phyloP scores from a whole-genome alignment of 2,888 invertebrate species.

The Meloe dianella region DNA sequence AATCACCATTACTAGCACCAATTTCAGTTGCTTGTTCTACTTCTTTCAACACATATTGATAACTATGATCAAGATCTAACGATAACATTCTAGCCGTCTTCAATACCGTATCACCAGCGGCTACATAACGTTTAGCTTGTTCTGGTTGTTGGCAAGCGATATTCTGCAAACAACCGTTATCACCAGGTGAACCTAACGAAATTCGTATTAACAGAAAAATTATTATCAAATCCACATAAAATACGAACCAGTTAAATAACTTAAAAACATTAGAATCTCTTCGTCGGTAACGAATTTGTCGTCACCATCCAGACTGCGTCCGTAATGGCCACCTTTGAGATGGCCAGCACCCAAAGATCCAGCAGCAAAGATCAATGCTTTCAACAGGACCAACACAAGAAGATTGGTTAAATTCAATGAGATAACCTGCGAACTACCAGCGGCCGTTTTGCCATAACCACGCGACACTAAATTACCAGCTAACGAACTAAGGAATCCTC shows the following conservation, averaged over 20 bases:
- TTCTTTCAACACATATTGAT: constrained; percentile 55
- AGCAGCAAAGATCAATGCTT: constrained; percentile 82
- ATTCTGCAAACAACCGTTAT: constrained; percentile 75
- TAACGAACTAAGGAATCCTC: constrained; percentile 50
- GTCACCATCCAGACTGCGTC: constrained; percentile 66
- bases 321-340: constrained; percentile 65
- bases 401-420: constrained; percentile 84
- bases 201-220: background rate
- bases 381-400: constrained; percentile 78
- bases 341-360: constrained; percentile 77
- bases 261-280: constrained; percentile 73
- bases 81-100: constrained; percentile 71
- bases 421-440: constrained; percentile 63
- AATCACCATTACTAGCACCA: constrained; percentile 51
- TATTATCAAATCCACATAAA: background rate
- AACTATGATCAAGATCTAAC: constrained; percentile 63
- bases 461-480: constrained; percentile 54
- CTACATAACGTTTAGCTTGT: constrained; percentile 75
- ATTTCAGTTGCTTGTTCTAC: constrained; percentile 52
- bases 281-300: constrained; percentile 66
- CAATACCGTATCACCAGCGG: constrained; percentile 77
- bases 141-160: constrained; percentile 78
- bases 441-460: constrained; percentile 44
- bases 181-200: constrained; percentile 60
- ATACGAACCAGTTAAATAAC: constrained; percentile 66